Base-by-base conservation (phyloP, 2,888 invertebrate genomes). In the Listrodromus nycthemerus region DNA sequence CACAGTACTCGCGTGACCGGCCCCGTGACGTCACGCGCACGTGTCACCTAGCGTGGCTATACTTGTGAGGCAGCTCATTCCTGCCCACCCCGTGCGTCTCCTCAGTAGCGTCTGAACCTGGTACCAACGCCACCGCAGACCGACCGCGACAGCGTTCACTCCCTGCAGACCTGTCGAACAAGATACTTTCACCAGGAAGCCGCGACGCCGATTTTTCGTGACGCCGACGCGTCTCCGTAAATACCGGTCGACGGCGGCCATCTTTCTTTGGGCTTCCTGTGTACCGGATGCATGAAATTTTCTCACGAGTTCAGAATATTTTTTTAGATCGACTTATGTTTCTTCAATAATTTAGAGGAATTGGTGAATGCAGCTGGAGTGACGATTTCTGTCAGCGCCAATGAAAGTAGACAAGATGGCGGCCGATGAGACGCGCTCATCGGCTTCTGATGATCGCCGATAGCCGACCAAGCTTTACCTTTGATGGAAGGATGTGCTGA, bases 1-100 rank as follows among this genome's bases (percentile, higher is more conserved):
- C 92, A 93, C 92, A 89, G 91, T 91, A 89, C 92, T 92, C 92
- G 92, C 93, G 93, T 93, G 93, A 93, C 92, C 90, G 90, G 89
- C 89, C 89, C 88, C 88, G 89, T 93, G 93, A 93, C 93, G 93
- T 93, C 93, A 93, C 88, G 89, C 92, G 93, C 93, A 93, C 93
- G 93, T 93, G 93, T 93, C 92, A 88, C 90, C 89, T 89, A 91
- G 93, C 92, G 92, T 92, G 93, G 93, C 89, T 86, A 30, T 69
- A 50, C 83, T 78, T 85, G 86, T 84, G 78, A 71, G 76, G 84
- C 84, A 58, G 50, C 73, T 70, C 21, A 73, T 80, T 83, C 85
- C 83, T 37, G 50, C 82, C 82, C 82, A 79, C 87, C 80, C 82
- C 85, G 77, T 61, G 65, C 79, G 79, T 55, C 75, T 70, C 69